Base-by-base conservation (phyloP, 2,113 vertebrate species). In the Meriones unguiculatus region DNA sequence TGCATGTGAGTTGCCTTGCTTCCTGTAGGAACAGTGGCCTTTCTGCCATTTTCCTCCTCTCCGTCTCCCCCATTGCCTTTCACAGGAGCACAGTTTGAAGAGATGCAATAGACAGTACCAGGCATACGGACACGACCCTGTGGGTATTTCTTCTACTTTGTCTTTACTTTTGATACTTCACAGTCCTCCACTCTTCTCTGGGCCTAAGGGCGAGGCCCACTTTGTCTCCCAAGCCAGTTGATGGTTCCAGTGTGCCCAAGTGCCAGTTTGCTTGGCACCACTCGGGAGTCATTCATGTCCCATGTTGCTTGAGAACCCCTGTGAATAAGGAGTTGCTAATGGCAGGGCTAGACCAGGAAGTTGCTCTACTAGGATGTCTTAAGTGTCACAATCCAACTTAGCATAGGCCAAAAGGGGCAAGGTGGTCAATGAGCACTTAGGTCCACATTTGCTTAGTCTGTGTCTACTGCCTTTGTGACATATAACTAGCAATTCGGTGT, bases 161-260 rank as follows among this genome's bases (percentile, higher is more conserved):
- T 80, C 22, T 95, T 72, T 69, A 4, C 22, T 90, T 86, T 92
- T 87, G 81, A 81, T 28, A 25, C 52, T 77, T 85, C 52, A 46
- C 54, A n/a, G 18, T 20, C 22, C 10, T 46, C 54, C 22, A 0
- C 50, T 87, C 30, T 90, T 70, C 50, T 14, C 38, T 14, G 14
- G 32, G 50, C 35, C 4, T 54, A 62, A 38, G 11, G 5, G 52
- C 38, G 9, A 35, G n/a, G 54, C 70, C 28, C 35, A 20, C 7
- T 57, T 6, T 52, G 9, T 64, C 64, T 67, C 13, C 70, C 57
- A 24, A 95, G 65, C 22, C 38, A 6, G 28, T 69, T 11, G 85
- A 62, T 76, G 2, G 24, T 65, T 13, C 11, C 1, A 1, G 11
- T 30, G n/a, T 18, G 1, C 11, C 5, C 1, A 15, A 78, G 24